Base-by-base conservation (phyloP, 2,888 invertebrate genomes). In the Poecilobothrus nobilitatus region DNA sequence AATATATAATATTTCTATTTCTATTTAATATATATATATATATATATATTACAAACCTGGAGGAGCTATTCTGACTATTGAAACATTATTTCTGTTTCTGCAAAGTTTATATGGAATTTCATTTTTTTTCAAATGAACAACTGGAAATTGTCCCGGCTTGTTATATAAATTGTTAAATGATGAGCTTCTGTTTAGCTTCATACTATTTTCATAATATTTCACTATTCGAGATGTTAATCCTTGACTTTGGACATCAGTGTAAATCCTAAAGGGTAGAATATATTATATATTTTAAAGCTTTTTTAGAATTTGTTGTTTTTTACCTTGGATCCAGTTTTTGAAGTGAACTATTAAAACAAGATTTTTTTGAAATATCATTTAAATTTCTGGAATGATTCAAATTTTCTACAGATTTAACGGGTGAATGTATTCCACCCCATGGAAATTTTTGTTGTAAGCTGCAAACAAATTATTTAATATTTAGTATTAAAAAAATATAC, bases 241-340 rank as follows among this genome's bases (percentile, higher is more conserved):
- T 66, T 84, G 84, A 74, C 85, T 85, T 74, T 84, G 83, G 5
- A 83, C 81, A 74, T 86, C 85, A 18, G 84, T 82, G 73, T 81
- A 84, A 0, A 77, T 75, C 70, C 80, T 67, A 7, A 67, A 53
- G 22, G 1, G 22, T 22, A 22, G 22, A 8, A 10, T 6, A n/a
- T 34, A 9, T 63, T 22, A 62, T 27, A 15, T 69, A 18, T 18
- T 61, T 62, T 34, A 21, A 21, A 18, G 21, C 63, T 2, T 44
- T 65, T 61, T 65, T 18, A 41, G 15, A 61, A 33, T 27, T 61
- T 10, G 12, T n/a, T 22, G 62, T 41, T 65, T 62, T 68, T 68
- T 34, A 80, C 80, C 77, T 78, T 20, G 80, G 76, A 73, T 81
- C 81, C 65, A 79, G 70, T 71, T 75, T 77, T 76, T 22, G 74